These are phyloP conservation scores for Erynnis tages DNA, from an alignment of 2,888 invertebrate genomes.

Conservation along the genomic window DNA sequence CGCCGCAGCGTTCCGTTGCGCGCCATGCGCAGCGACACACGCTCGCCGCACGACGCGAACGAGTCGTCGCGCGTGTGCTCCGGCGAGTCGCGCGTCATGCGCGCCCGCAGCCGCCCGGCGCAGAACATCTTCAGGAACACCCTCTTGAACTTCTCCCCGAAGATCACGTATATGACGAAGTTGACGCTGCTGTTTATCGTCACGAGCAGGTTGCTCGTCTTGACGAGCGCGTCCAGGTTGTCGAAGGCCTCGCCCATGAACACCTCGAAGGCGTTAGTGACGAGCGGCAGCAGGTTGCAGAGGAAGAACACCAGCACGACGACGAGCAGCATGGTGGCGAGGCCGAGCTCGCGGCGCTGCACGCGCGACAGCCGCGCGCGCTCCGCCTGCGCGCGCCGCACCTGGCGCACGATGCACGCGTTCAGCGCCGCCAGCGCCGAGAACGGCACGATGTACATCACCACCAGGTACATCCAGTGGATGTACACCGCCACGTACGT, in stretches of 20 bases:
- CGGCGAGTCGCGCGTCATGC: constrained; percentile 81
- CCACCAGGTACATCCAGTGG: constrained; percentile 95
- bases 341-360: constrained; percentile 94
- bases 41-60: constrained; percentile 89
- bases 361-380: constrained; percentile 93
- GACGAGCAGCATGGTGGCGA: constrained; percentile 96
- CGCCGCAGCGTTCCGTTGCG: constrained; percentile 68
- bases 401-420: constrained; percentile 93
- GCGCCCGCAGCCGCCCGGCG: constrained; percentile 80
- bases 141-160: constrained; percentile 97
- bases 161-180: constrained; percentile 98
- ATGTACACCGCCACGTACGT: constrained; percentile 93
- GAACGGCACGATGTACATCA: constrained; percentile 97
- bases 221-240: constrained; percentile 85
- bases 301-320: constrained; percentile 97
- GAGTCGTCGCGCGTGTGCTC: constrained; percentile 90
- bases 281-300: constrained; percentile 93
- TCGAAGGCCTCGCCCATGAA: constrained; percentile 78
- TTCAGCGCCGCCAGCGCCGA: constrained; percentile 93
- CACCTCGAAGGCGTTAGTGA: constrained; percentile 92
- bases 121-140: constrained; percentile 91
- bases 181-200: constrained; percentile 98
- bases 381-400: constrained; percentile 93
- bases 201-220: constrained; percentile 94
- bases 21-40: constrained; percentile 84